Base-by-base conservation (phyloP, 1,140 invertebrate species). In the Ostrea denselamellosa region DNA sequence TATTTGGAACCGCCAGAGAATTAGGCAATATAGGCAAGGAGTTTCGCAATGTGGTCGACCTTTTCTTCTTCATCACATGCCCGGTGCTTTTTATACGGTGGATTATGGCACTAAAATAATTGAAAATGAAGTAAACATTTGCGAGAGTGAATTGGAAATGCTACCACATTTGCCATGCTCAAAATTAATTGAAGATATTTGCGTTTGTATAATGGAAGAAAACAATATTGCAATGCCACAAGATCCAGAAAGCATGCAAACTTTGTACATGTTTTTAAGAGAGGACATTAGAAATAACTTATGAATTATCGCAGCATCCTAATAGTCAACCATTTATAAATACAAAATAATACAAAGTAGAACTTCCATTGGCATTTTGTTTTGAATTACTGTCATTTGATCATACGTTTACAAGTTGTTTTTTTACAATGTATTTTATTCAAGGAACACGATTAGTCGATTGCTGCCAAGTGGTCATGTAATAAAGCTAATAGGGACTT, bases 1-100 rank as follows among this genome's bases (percentile, higher is more conserved):
- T 65, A 84, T 88, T 14, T 86, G 89, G 85, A 88, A 90, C 82
- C 53, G 84, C 25, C 89, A 90, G 44, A 81, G 82, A 10, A 86
- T 88, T 68, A 34, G 89, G 34, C 86, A 12, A 52, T 90, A 82
- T 53, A 90, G 53, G 85, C 86, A 87, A 87, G 81, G 77, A 58
- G 83, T 83, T 12, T 34, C 2, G 25, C 82, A 25, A 83, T 62
- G 22, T 65, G 77, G 86, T 83, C 52, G 86, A 58, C 86, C 86
- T 58, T 65, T 65, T 65, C n/a, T 44, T 54, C 62, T 77, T 25
- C 53, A 54, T 54, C 53, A 54, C 12, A 54, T 54, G 53, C 89
- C 89, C 3, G 25, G 25, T 4, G 53, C 83, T 54, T 85, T 22
- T 85, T 51, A 88, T 68, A 86, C 83, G 4, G 77, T 52, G n/a